Base-by-base conservation (phyloP, 2,797 vertebrate genomes). In the Pelodytes ibericus region DNA sequence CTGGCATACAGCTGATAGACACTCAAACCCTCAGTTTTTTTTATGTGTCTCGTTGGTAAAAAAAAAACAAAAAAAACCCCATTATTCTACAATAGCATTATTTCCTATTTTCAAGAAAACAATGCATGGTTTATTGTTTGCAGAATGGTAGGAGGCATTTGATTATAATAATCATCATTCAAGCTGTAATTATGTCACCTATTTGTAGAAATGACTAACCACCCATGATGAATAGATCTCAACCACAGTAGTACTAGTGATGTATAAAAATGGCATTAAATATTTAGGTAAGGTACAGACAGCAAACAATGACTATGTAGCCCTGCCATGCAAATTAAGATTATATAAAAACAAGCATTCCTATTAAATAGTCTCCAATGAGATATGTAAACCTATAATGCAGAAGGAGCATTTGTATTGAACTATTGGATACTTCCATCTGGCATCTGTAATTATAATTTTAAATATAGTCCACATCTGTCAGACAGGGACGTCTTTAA, bases 161-260 rank as follows among this genome's bases (percentile, higher is more conserved):
- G n/a, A 53, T 53, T 53, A 53, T 11, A 53, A 53, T 53, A 53
- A 22, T 7, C 49, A 53, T 53, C 20, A 53, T 53, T 53, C 49
- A 53, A 53, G 11, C 49, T 58, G 13, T 58, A 58, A 58, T 58
- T 58, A 27, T 27, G 18, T 10, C 3, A 26, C 24, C 5, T 25
- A 58, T 58, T 58, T 58, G 26, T 58, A 29, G 26, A 58, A 58
- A 58, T 58, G 47, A 16, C 47, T n/a, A 5, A 10, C 18, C 47
- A 13, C 18, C 47, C 47, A 16, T 16, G 18, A 49, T 16, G 24
- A 24, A 58, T 11, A 15, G 27, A 13, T 58, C 10, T 29, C 9
- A 13, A 15, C n/a, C 25, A 26, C 2, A 53, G 24, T 53, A 53
- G n/a, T 22, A 16, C 49, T 29, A 27, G 13, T 58, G 18, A 58